These are phyloP conservation scores for Anoplius nigerrimus DNA, from an alignment of 2,888 invertebrate genomes.

Conservation along the genomic window DNA sequence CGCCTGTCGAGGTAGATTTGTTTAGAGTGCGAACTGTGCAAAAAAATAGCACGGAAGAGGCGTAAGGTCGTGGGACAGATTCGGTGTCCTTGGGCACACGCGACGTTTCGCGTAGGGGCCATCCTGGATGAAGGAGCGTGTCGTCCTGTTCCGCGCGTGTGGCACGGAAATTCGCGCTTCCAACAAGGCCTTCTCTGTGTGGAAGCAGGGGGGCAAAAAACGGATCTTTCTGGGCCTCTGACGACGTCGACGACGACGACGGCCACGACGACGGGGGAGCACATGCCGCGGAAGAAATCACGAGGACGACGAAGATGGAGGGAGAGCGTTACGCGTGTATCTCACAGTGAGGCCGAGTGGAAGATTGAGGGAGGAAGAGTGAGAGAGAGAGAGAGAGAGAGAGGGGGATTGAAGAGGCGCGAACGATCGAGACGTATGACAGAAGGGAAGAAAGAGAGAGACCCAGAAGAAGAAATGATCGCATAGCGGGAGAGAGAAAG, in stretches of 20 bases:
- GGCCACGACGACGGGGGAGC: slow-evolving; percentile 30
- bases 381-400: background rate
- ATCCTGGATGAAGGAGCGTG: slow-evolving; percentile 11
- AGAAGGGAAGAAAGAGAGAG: background rate
- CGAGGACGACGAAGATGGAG: slow-evolving; percentile 31
- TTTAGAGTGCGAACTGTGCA: too few relatives aligned
- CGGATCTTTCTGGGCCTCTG: slow-evolving; percentile 34
- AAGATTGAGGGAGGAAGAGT: slow-evolving; percentile 14
- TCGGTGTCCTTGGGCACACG: too few relatives aligned
- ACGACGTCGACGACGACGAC: too few relatives aligned
- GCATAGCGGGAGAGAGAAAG: background rate
- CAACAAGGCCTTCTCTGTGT: slow-evolving; percentile 52
- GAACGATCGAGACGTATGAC: background rate
- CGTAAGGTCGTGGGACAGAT: too few relatives aligned
- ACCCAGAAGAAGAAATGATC: background rate
- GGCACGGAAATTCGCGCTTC: slow-evolving; percentile 48
- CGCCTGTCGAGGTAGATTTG: background rate
- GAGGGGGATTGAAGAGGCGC: background rate
- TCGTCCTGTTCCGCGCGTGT: slow-evolving; percentile 19
- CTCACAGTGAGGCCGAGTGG: background rate
- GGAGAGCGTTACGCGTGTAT: background rate
- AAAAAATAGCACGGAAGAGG: too few relatives aligned
- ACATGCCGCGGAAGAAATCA: slow-evolving; percentile 45
- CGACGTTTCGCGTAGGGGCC: too few relatives aligned
- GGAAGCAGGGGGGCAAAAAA: slow-evolving; percentile 42